Conservation (phyloP, 1,140 invertebrate genomes). For the Cheumatopsyche charites region DNA sequence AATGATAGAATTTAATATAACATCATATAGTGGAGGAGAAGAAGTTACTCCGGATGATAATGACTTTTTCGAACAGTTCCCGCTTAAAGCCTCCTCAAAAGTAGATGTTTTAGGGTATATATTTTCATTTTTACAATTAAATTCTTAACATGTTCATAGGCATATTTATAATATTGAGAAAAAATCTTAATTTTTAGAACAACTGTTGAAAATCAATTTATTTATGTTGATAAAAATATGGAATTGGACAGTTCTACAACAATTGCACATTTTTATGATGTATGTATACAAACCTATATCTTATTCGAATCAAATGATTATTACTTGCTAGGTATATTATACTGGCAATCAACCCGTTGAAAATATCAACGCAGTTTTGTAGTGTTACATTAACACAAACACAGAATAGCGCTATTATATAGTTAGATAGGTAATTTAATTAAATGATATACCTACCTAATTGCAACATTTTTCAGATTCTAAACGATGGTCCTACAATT, state of each 20-base stretch:
- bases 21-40: constrained; percentile 12
- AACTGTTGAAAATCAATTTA: not conserved
- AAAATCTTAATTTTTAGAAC: constrained; percentile 2
- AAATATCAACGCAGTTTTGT: no score
- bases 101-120: constrained; percentile 12
- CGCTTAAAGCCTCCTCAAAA: not conserved
- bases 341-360: no score
- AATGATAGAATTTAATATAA: constrained; percentile 14
- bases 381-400: no score
- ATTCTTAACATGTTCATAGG: not conserved
- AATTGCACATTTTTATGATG: constrained; percentile 18
- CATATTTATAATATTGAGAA: not conserved
- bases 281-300: not conserved
- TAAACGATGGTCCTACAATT: constrained; percentile 15
- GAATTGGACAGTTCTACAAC: not conserved
- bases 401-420: no score
- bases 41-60: constrained; percentile 10
- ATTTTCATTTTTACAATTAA: not conserved
- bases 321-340: no score
- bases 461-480: constrained; percentile 27
- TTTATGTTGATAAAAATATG: not conserved
- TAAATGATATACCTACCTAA: not conserved
- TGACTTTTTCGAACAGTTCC: not conserved
- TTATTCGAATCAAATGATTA: no score
- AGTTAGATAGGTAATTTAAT: no score